Evolutionary conservation across 2,797 vertebrate genomes (phyloP).

Genomic region (Diglossa cyanea): DNA sequence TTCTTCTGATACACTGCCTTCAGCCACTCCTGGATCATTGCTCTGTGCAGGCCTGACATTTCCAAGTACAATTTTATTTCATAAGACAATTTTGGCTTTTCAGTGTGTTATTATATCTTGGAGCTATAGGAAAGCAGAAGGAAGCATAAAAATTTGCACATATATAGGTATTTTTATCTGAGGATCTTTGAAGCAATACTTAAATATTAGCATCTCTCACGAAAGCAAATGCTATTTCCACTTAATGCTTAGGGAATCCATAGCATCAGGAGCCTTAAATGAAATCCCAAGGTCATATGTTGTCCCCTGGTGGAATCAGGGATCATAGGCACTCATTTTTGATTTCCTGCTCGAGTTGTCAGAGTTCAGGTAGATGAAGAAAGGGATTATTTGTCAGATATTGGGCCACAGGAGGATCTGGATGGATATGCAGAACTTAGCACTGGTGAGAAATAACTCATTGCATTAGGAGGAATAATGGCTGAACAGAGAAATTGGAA

Average conservation of each 20-base stretch:
- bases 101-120: slow-evolving; percentile 8
- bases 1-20: background rate
- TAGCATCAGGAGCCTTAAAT: background rate
- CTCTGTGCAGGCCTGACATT: slow-evolving; percentile 6
- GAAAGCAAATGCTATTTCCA: slow-evolving; percentile 11
- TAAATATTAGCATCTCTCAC: slow-evolving; percentile 15
- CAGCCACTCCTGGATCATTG: background rate
- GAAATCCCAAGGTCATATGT: background rate
- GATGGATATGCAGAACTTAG: background rate
- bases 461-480: background rate
- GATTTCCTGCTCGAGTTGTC: background rate
- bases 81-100: background rate
- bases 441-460: background rate
- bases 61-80: slow-evolving; percentile 24
- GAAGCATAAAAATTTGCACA: slow-evolving; percentile 11
- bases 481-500: background rate
- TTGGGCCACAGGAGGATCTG: background rate
- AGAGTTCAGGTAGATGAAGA: background rate
- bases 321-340: background rate
- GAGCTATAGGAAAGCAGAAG: background rate
- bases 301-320: background rate
- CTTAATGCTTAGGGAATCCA: background rate
- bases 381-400: background rate
- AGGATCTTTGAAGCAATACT: background rate
- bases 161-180: slow-evolving; percentile 17